Conservation (phyloP, 92 coral and sea anemone species). For the Palythoa grandiflora region DNA sequence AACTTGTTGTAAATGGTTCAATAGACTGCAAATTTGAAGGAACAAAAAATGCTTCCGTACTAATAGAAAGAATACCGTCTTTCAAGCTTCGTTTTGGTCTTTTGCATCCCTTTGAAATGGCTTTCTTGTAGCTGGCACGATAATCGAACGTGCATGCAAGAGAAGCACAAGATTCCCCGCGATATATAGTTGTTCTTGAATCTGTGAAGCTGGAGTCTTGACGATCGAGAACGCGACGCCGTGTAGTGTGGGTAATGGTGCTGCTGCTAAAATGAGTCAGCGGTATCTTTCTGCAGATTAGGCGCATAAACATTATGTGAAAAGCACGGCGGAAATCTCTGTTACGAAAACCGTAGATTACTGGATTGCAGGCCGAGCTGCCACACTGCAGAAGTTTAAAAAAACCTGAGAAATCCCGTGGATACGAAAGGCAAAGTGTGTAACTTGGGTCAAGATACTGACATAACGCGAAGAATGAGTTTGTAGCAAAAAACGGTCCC, state of each 20-base stretch:
- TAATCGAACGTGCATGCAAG: constrained; percentile 73
- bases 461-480: constrained; percentile 69
- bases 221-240: constrained; percentile 53
- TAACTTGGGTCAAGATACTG: neutral
- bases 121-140: constrained; percentile 82
- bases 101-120: constrained; percentile 73
- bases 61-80: constrained; percentile 1
- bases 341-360: constrained; percentile 85
- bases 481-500: constrained; percentile 79
- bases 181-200: constrained; percentile 71
- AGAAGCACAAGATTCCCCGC: constrained; percentile 53
- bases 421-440: constrained; percentile 35
- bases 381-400: constrained; percentile 83
- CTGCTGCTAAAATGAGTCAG: constrained; percentile 64
- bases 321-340: constrained; percentile 79
- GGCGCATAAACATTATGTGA: constrained; percentile 68
- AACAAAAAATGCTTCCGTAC: neutral
- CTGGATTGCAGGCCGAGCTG: constrained; percentile 81
- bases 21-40: neutral
- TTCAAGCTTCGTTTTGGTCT: constrained; percentile 43
- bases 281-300: constrained; percentile 71
- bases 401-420: constrained; percentile 15
- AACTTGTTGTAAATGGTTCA: neutral
- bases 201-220: constrained; percentile 83
- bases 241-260: constrained; percentile 58